Percentiles rank a stretch among this genome's conserved stretches.
Evolutionary conservation across 2,113 vertebrate species (phyloP).

Genomic region (Centrocercus urophasianus): DNA sequence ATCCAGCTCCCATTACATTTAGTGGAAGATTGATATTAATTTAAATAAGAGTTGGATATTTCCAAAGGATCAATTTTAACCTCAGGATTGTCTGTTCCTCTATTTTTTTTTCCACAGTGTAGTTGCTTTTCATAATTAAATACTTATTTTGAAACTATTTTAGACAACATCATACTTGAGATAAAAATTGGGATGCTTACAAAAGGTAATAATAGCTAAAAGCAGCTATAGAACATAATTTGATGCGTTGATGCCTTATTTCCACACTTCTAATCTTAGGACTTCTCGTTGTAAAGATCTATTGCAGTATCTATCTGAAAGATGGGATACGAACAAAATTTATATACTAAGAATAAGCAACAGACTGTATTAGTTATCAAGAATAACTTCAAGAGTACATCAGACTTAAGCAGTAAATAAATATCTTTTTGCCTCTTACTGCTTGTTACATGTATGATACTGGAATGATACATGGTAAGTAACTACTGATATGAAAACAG

Average conservation of each 20-base stretch:
- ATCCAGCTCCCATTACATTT: background rate
- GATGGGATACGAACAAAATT: background rate
- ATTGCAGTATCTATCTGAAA: background rate
- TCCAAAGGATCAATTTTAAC: background rate
- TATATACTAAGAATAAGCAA: background rate
- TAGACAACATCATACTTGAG: background rate
- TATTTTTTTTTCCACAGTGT: background rate
- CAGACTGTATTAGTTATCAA: background rate
- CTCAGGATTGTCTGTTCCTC: background rate
- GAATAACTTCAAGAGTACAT: background rate
- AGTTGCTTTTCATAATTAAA: background rate
- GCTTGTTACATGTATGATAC: background rate
- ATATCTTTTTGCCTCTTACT: background rate
- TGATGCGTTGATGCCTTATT: background rate
- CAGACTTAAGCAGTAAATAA: background rate
- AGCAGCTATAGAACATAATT: background rate
- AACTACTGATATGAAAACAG: conserved; percentile 21
- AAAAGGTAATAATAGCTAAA: background rate
- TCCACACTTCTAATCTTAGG: background rate
- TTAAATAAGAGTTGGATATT: background rate
- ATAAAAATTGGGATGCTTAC: background rate
- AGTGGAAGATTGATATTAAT: background rate
- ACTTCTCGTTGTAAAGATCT: background rate
- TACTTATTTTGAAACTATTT: background rate
- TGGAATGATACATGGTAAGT: background rate